Conservation (phyloP, 64 coral and sea anemone genomes). For the Actinia equina region DNA sequence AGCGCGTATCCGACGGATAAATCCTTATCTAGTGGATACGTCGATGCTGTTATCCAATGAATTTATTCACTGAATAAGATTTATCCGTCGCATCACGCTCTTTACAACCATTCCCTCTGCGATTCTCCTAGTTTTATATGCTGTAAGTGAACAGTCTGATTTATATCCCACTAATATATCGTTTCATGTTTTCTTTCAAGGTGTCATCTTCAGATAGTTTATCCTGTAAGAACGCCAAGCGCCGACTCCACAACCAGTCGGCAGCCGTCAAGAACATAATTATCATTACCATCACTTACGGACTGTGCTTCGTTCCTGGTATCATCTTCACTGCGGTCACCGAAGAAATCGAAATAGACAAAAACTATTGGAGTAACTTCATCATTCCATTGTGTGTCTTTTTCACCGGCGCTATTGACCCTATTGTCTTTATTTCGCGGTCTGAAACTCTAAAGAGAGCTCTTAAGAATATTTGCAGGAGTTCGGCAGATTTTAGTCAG, state of each 20-base stretch:
- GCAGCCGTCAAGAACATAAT: not conserved
- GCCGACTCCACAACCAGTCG: not conserved
- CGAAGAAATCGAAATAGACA: not conserved
- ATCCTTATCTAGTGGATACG: too few relatives aligned
- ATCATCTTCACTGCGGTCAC: not conserved
- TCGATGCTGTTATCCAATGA: too few relatives aligned
- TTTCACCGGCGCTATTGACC: not conserved
- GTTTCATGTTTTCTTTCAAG: not conserved
- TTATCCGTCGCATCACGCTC: too few relatives aligned
- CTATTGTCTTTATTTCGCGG: not conserved
- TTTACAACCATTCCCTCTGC: too few relatives aligned
- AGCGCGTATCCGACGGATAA: too few relatives aligned
- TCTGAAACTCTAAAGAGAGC: not conserved
- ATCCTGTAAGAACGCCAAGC: not conserved
- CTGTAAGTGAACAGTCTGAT: too few relatives aligned
- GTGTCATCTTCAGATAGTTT: not conserved
- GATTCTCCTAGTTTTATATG: too few relatives aligned
- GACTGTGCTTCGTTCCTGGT: not conserved
- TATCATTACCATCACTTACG: not conserved
- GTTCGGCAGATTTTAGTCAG: not conserved
- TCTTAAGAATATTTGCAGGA: not conserved
- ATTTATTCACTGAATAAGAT: too few relatives aligned
- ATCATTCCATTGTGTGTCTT: not conserved
- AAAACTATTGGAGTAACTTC: not conserved
- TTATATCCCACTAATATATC: not conserved